Evolutionary conservation across 2,113 vertebrate species (phyloP), one percentile per base, ranked within the genome.

Genomic region (Hydrolagus affinis): DNA sequence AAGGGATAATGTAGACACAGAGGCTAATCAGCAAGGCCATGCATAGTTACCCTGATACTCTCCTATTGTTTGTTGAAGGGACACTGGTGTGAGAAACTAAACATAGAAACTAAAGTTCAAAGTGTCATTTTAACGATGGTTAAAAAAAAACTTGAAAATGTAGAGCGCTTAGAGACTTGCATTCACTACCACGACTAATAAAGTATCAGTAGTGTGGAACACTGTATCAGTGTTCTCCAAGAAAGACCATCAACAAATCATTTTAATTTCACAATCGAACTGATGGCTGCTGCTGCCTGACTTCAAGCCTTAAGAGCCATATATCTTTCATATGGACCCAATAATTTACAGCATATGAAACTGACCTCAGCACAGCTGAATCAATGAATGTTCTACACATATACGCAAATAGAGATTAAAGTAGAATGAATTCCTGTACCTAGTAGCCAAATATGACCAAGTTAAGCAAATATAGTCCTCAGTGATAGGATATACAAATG

Each of bases 351-450:
- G 62, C 78, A 83, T 83, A 68, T 83, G 62, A 83, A 83, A 83
- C 60, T 83, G 78, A 83, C 78, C 78, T 83, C 78, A 83, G 78
- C 78, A 83, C 78, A 83, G 78, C 78, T 83, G 78, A 83, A 83
- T 83, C 78, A 83, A 83, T 83, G 78, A 83, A 83, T 83, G 78
- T 66, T 83, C 62, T 83, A 25, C 62, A 83, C 28, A 83, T 66
- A 83, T 68, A 68, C 28, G 23, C 66, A 59, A 68, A 62, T 68
- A 32, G 78, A 83, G 78, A 83, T 83, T 66, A 83, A 28, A 83
- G 78, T 83, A 83, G 66, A 23, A 83, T 83, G 66, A 23, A 83
- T 83, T 83, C 78, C 25, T 32, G 25, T 68, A 83, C 60, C 62
- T 15, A 75, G 25, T 32, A 83, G 78, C 78, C 78, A 83, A 83